Evolutionary conservation across 2,888 invertebrate genomes (phyloP).

Genomic region (Mythimna vitellina): DNA sequence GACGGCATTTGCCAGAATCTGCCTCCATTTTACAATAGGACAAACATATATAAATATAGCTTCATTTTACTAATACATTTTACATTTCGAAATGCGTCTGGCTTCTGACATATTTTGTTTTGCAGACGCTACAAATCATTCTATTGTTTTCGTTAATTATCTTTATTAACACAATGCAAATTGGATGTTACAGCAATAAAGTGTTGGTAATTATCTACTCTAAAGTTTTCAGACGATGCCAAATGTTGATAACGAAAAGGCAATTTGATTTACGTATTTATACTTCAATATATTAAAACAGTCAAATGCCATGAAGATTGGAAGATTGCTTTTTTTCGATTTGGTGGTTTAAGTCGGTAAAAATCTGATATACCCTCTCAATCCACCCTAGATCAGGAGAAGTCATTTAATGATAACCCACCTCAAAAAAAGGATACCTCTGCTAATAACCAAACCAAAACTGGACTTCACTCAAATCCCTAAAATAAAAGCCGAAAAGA

Average conservation of each 20-base stretch:
- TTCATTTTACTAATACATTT: slow-evolving; percentile 29
- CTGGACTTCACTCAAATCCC: neutral
- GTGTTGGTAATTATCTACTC: neutral
- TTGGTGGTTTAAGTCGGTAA: too few relatives aligned
- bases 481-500: neutral
- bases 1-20: slow-evolving; percentile 33
- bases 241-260: neutral
- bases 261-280: neutral
- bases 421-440: too few relatives aligned
- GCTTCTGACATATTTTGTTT: slow-evolving; percentile 23
- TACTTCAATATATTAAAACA: neutral
- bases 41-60: slow-evolving; percentile 1
- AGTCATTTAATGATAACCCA: too few relatives aligned
- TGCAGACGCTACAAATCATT: slow-evolving; percentile 18
- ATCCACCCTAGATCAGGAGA: too few relatives aligned
- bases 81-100: slow-evolving; percentile 36
- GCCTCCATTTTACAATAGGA: slow-evolving; percentile 39
- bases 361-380: too few relatives aligned
- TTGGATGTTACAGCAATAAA: neutral
- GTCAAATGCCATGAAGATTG: neutral
- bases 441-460: neutral
- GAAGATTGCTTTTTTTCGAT: neutral
- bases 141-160: slow-evolving; percentile 24
- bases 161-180: slow-evolving; percentile 6
- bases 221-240: slow-evolving; percentile 1